Base-by-base conservation (phyloP, 2,888 invertebrate species). In the Myopa tessellatipennis region DNA sequence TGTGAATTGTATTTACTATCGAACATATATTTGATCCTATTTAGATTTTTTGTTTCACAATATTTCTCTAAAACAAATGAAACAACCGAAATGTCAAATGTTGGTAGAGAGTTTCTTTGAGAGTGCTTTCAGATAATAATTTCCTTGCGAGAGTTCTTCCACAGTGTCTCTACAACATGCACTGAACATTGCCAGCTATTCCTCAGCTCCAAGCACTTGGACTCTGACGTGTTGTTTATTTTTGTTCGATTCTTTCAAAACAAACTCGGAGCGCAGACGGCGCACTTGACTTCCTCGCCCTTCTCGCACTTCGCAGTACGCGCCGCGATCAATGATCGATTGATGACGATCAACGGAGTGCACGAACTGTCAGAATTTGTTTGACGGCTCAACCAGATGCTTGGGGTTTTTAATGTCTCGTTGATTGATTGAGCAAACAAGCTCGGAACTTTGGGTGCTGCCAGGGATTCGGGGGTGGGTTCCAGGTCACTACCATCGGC, bases 281-380 rank as follows among this genome's bases (percentile, higher is more conserved):
- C n/a, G 63, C 45, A 70, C 70, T 65, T 34, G 38, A 52, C 52
- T 70, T 36, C 34, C 12, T 60, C 6, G 72, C 18, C 26, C 38
- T 36, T 3, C 45, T 38, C 45, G 67, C 74, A 52, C 74, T 74
- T 74, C 74, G 38, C 2, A 50, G 74, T 65, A n/a, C 55, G 74
- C 68, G 58, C 68, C 14, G 55, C 67, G 74, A 55, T 75, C 74
- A 55, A 68, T 75, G 74, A 75, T 75, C 74, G 74, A 75, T 75
- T 36, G 74, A 68, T 55, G 73, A 63, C 74, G 68, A 55, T 67
- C 58, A 34, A 40, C 67, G 50, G 68, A 52, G 40, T 63, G 52
- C 52, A 38, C 40, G 61, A 65, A 12, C 36, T 75, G 75, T 75
- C 75, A 75, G 40, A 75, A 75, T 60, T 68, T 38, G 58, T 68